These are phyloP conservation scores for Serripes groenlandicus DNA, from an alignment of 2,888 invertebrate species.

Conservation along the genomic window DNA sequence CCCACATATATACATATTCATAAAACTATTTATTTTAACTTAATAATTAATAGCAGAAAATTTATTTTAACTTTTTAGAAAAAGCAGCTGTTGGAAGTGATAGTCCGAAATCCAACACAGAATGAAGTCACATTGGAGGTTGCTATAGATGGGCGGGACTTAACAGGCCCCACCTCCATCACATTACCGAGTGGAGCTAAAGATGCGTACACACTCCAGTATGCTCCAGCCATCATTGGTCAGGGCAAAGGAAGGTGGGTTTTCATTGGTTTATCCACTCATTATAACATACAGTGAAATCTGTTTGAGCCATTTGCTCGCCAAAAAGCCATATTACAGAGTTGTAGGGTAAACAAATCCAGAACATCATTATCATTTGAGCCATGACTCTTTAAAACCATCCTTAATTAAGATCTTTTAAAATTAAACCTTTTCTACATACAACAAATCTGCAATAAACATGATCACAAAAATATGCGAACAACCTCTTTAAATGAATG, in stretches of 20 bases:
- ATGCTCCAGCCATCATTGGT: slow-evolving; percentile 84
- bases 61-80: too few relatives aligned
- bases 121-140: slow-evolving; percentile 80
- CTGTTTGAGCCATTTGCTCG: too few relatives aligned
- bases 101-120: slow-evolving; percentile 84
- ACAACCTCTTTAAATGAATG: background rate
- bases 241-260: slow-evolving; percentile 83
- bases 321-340: too few relatives aligned
- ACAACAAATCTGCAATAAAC: background rate
- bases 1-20: too few relatives aligned
- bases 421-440: background rate
- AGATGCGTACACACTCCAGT: slow-evolving; percentile 83
- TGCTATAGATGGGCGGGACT: slow-evolving; percentile 79
- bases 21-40: too few relatives aligned
- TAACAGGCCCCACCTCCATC: slow-evolving; percentile 79
- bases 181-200: slow-evolving; percentile 79
- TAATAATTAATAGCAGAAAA: too few relatives aligned
- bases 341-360: too few relatives aligned
- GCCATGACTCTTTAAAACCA: too few relatives aligned
- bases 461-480: background rate
- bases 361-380: too few relatives aligned
- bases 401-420: too few relatives aligned
- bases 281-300: background rate
- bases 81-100: slow-evolving; percentile 82
- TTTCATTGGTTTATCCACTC: too few relatives aligned